These are phyloP conservation scores for Delphinapterus leucas DNA, from an alignment of 2,113 vertebrate species.

Conservation along the genomic window DNA sequence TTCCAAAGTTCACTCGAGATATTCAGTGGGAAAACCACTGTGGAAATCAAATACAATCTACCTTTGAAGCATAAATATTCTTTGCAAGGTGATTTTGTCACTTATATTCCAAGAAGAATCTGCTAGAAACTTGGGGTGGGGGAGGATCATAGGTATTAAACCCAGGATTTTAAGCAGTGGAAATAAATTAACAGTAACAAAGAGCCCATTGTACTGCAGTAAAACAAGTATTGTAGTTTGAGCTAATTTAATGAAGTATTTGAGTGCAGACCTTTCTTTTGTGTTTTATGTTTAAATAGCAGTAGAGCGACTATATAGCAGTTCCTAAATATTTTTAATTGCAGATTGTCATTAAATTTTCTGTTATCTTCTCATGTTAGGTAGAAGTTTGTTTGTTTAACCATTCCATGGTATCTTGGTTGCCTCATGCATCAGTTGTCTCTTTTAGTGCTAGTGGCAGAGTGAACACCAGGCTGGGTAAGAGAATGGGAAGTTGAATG, in stretches of 20 bases:
- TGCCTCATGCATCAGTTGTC: neutral
- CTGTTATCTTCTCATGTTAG: slow-evolving; percentile 1
- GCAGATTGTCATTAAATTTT: slow-evolving; percentile 57
- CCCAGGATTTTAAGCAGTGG: slow-evolving; percentile 45
- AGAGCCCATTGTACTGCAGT: neutral
- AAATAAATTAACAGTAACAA: slow-evolving; percentile 61
- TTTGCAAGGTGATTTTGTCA: neutral
- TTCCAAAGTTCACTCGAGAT: neutral
- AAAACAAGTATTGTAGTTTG: neutral
- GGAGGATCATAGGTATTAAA: neutral
- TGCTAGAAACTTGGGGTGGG: neutral
- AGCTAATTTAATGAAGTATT: slow-evolving; percentile 51
- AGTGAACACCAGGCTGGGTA: neutral
- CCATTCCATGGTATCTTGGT: neutral
- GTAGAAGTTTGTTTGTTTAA: slow-evolving; percentile 14
- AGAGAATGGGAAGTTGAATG: neutral
- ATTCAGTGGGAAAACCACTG: neutral
- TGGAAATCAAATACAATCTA: neutral
- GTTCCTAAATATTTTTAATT: slow-evolving; percentile 62
- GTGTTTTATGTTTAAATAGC: slow-evolving; percentile 61
- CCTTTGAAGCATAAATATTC: neutral
- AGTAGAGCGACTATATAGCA: neutral
- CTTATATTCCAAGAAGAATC: neutral
- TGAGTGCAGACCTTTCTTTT: slow-evolving; percentile 61
- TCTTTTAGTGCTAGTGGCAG: neutral